Evolutionary conservation across 2,113 vertebrate genomes (phyloP), one percentile per base, ranked within the genome.

Genomic region (Urocitellus parryii): DNA sequence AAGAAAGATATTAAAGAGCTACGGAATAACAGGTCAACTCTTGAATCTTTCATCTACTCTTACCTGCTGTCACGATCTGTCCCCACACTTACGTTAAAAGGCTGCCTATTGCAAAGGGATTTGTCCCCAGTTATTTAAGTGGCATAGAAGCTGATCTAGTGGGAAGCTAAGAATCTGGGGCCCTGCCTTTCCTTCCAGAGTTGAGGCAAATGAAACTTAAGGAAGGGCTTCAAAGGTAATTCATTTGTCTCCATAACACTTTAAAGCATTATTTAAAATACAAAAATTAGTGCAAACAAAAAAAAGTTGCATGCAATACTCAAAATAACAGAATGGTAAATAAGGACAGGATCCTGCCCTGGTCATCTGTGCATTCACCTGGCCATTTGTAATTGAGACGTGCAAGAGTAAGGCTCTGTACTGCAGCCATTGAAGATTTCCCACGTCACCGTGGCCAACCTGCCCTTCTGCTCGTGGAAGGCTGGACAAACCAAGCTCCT

Each of bases 151-250:
- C 2, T 10, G 76, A n/a, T 18, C 25, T 5, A 6, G 16, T 0
- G n/a, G 0, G 0, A 58, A 16, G 25, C 13, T 48, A 3, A 10
- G 22, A 25, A 5, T 25, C 48, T 34, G 45, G 25, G 48, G 14
- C 11, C n/a, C 39, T 3, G 4, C 18, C 32, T 58, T 68, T 2
- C 0, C 14, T 4, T n/a, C 25, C 6, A 8, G 0, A 24, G 48
- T 56, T 34, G 11, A 10, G 27, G 8, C 0, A 5, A 72, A 27
- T 4, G n/a, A 80, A 65, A 67, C 17, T 4, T 0, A 48, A 76
- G 22, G 32, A 45, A 10, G 2, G 6, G 45, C 12, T 58, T 34
- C 8, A 34, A 77, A 14, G 8, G 61, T 11, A 63, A 77, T 16
- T 12, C 5, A 72, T 63, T 22, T 5, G 29, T 6, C 11, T 37